Base-by-base conservation (phyloP, 2,888 invertebrate genomes). In the Torymus aiolomorphi region DNA sequence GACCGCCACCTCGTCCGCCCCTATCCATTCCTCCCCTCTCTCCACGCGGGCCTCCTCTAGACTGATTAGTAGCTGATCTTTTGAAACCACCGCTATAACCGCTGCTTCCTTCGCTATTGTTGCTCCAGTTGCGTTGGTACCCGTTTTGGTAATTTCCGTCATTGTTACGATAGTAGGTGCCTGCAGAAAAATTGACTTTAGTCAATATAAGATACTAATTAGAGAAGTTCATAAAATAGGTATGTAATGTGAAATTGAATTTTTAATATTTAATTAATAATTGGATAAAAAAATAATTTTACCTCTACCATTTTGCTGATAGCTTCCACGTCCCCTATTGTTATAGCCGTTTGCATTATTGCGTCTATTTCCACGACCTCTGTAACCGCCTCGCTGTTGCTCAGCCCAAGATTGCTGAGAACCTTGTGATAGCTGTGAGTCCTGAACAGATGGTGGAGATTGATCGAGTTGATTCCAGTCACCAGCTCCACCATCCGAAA, bases 271-370 rank as follows among this genome's bases (percentile, higher is more conserved):
- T 14, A 13, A 31, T 63, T 63, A 63, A 63, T 42, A 42, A 42
- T 8, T 42, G 8, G 24, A 20, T 20, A 18, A 63, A 42, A 57
- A 49, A 16, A 42, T 2, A 63, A 52, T n/a, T 20, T 65, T 71
- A 77, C 83, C 78, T 82, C 84, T 91, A 57, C 89, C 90, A 83
- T 91, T 90, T 83, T 90, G 88, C 89, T 91, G 87, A 88, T 89
- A 89, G 62, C 88, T 86, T 81, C 88, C 76, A 84, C 90, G 85
- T 86, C 91, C 92, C 87, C 93, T 92, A 80, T 92, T 89, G 86
- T 92, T 92, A 88, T 92, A 93, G 82, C 91, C 91, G 85, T 92
- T 92, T 79, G 90, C 87, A 83, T 90, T 91, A 78, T 92, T 92
- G 10, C 92, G 91, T 71, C 92, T 92, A 76, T 90, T 89, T 18